Evolutionary conservation across 2,797 vertebrate genomes (phyloP), one percentile per base, ranked within the genome.

Genomic region (Peromyscus aztecus): DNA sequence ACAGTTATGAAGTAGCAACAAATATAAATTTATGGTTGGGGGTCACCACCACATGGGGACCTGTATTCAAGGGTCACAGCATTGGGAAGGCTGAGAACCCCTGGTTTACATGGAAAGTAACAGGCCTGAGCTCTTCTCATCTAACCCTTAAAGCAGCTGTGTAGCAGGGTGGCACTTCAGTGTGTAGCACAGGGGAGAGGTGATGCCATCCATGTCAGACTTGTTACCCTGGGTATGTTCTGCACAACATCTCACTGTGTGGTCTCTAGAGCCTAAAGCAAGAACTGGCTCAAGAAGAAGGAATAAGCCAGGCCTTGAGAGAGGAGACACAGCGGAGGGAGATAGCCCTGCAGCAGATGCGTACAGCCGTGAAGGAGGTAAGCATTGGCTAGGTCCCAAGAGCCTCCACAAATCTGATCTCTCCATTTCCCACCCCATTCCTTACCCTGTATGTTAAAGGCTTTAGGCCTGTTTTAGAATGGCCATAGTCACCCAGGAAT

Each of bases 311-410:
- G 97, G 99, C 99, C 93, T 98, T 99, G 92, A 99, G 99, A 97
- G 99, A 99, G 83, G 99, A 99, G 92, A 98, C 99, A 0, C 61
- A 98, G 94, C 98, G 98, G 84, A 99, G 99, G 98, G 99, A 99
- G 97, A 98, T 98, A 24, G 98, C 98, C 4, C 96, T 99, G 95
- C 98, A 99, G 34, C 99, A 99, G 97, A 99, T 99, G 69, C 99
- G 98, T 88, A 97, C 98, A 0, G 99, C 99, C 0, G 99, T 99
- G 98, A 99, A 99, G 97, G 99, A 99, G 99, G 99, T 99, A 29
- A 98, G 97, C 90, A 21, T 24, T 17, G 82, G 21, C 87, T 9
- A n/a, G 73, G 57, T 55, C 40, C 11, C 9, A 43, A 24, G 29
- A 90, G 10, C 55, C 43, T 94, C 52, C 40, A 37, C 34, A 69